Evolutionary conservation across 2,888 invertebrate species (phyloP), one percentile per base, ranked within the genome.

Genomic region (Hydropsyche betteni): DNA sequence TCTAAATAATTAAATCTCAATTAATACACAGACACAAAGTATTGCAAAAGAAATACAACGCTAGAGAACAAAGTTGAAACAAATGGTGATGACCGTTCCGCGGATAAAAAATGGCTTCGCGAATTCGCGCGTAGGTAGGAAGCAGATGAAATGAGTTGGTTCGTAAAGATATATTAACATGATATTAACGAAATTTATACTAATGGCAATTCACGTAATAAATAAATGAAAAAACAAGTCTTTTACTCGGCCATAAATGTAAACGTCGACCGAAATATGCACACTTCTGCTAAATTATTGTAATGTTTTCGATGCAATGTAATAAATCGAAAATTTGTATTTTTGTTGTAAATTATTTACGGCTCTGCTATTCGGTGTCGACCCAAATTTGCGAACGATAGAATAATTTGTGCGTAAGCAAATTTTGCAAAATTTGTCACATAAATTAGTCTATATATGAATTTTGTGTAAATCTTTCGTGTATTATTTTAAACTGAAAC

Each of bases 91-190:
- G 58, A 24, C 24, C 58, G 24, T 24, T 58, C 24, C 8, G 24
- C 14, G 24, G 8, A 58, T 24, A 58, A 53, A 53, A 58, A 58
- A 58, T 58, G 14, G 58, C 24, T 58, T 58, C 58, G 58, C 58
- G 58, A 58, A 58, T 58, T 58, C 24, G 58, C 58, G 58, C 58
- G 58, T 58, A 58, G 58, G 58, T 16, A 16, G 58, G 58, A 16
- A 58, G 58, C 58, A 58, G 58, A 58, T 58, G 58, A 58, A 58
- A 58, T 58, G 58, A 58, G 58, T 58, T 58, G 4, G 58, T 58
- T 58, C 58, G 16, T 10, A 44, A 10, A 58, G 58, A 58, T 58
- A 58, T 58, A 58, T 58, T 58, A 58, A 58, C 58, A 58, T 58
- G 58, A 58, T 58, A 58, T 58, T 58, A 58, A 16, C 58, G 16